A percentile compares a stretch with the other conserved stretches of the same genome.
Evolutionary conservation across 1,140 invertebrate species (phyloP).

Genomic region (Diuraphis noxia): DNA sequence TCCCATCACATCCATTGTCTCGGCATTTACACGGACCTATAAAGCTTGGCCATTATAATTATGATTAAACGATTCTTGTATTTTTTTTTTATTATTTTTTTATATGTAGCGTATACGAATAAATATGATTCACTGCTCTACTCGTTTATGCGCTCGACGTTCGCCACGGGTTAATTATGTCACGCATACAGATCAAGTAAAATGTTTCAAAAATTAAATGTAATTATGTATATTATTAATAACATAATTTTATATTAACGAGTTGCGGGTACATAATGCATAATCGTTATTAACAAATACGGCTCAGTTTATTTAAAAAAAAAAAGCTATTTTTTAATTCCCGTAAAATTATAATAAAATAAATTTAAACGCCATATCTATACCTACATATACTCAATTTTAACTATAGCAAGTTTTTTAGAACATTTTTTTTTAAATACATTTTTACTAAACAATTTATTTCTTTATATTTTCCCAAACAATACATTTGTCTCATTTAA

Average conservation of each 20-base stretch:
- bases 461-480: too few relatives aligned
- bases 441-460: too few relatives aligned
- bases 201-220: background rate
- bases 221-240: constrained; percentile 13
- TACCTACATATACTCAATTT: background rate
- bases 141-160: background rate
- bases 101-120: constrained; percentile 13
- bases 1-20: constrained; percentile 47
- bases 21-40: constrained; percentile 51
- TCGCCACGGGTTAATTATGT: background rate
- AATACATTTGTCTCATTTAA: too few relatives aligned
- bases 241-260: background rate
- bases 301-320: too few relatives aligned
- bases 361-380: background rate
- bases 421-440: too few relatives aligned
- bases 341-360: background rate
- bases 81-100: background rate
- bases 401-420: too few relatives aligned
- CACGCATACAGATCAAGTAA: background rate
- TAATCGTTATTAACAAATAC: background rate
- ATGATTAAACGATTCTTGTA: constrained; percentile 21
- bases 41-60: constrained; percentile 16
- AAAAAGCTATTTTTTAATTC: background rate
- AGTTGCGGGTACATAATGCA: background rate
- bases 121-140: background rate